These are phyloP conservation scores for Notodonta ziczac DNA, from an alignment of 2,888 invertebrate species.

Conservation along the genomic window DNA sequence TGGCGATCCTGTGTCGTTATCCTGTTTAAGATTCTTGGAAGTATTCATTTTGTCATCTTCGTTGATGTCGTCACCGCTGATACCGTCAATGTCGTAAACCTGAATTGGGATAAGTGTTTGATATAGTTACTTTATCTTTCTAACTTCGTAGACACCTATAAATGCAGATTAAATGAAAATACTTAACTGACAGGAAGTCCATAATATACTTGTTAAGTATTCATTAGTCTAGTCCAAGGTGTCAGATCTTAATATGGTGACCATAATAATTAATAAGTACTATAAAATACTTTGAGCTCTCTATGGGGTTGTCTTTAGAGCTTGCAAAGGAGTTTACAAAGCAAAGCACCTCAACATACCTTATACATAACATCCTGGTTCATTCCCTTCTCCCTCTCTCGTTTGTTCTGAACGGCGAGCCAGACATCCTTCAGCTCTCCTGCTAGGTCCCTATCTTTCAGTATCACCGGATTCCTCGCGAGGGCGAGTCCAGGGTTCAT, in stretches of 20 bases:
- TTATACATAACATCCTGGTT: conserved; percentile 79
- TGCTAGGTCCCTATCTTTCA: conserved; percentile 88
- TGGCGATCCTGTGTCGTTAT: conserved; percentile 55
- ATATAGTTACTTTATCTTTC: neutral
- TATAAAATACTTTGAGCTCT: too few relatives aligned
- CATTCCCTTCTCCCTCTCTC: conserved; percentile 81
- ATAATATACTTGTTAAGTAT: too few relatives aligned
- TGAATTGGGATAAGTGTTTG: conserved; percentile 29
- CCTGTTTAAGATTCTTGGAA: conserved; percentile 24
- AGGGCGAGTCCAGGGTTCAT: conserved; percentile 88
- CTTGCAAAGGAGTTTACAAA: neutral
- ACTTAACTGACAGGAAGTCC: too few relatives aligned
- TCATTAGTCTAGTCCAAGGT: too few relatives aligned
- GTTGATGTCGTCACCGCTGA: conserved; percentile 68
- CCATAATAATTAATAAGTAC: too few relatives aligned
- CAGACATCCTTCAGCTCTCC: conserved; percentile 90
- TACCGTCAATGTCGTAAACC: conserved; percentile 81
- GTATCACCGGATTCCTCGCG: conserved; percentile 84
- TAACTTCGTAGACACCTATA: too few relatives aligned
- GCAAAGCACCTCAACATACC: conserved; percentile 42
- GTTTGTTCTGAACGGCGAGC: conserved; percentile 87
- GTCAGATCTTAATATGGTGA: too few relatives aligned
- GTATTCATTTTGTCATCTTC: conserved; percentile 65
- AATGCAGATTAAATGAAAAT: too few relatives aligned
- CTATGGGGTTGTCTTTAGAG: too few relatives aligned